Conservation (phyloP, 2,113 vertebrate species). For the Podarcis muralis region DNA sequence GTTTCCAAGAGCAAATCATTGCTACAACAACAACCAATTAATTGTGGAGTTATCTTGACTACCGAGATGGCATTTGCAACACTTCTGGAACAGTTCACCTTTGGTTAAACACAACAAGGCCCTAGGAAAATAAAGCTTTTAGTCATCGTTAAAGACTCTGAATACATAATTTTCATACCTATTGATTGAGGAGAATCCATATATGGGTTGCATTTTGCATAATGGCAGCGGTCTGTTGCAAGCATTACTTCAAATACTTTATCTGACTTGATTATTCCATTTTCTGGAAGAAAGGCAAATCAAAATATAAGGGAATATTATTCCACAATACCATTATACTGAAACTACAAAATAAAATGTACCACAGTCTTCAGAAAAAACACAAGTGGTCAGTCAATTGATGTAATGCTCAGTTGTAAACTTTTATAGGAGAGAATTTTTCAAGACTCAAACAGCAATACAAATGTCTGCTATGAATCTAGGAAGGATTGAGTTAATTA, state of each 20-base stretch:
- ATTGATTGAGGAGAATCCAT: conserved; percentile 99
- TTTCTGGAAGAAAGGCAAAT: conserved; percentile 81
- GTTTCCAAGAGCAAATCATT: neutral
- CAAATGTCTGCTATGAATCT: too few species aligned
- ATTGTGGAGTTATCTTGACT: too few species aligned
- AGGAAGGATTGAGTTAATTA: too few species aligned
- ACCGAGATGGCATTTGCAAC: too few species aligned
- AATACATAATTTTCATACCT: conserved; percentile 78
- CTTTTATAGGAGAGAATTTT: neutral
- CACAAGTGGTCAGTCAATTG: neutral
- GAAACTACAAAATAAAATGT: neutral
- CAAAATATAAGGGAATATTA: conserved; percentile 26
- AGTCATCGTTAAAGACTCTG: neutral
- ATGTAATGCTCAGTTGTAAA: neutral
- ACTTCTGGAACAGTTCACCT: too few species aligned
- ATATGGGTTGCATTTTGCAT: conserved; percentile 96
- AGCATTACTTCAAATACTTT: conserved; percentile 99
- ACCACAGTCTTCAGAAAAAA: neutral
- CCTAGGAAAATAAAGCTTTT: neutral
- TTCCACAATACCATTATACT: neutral
- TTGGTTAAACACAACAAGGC: too few species aligned
- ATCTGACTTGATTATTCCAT: conserved; percentile 98
- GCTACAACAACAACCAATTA: too few species aligned
- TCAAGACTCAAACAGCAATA: too few species aligned
- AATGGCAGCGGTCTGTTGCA: conserved; percentile 92